A percentile compares a stretch with the other conserved stretches of the same genome.
Evolutionary conservation across 2,888 invertebrate species (phyloP).

Genomic region (Ormyrus pomaceus): DNA sequence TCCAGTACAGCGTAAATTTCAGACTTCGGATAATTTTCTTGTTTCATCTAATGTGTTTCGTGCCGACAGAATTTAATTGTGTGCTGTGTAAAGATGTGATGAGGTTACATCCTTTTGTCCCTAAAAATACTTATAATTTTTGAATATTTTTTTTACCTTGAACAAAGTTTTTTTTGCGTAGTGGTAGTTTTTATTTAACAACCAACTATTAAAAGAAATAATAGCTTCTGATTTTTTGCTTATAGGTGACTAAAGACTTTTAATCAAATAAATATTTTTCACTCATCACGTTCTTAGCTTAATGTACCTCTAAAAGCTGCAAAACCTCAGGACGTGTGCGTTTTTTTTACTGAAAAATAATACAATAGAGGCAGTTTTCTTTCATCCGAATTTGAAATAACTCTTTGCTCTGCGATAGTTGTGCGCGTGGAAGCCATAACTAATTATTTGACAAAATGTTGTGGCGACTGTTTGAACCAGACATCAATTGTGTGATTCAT

Average conservation of each 20-base stretch:
- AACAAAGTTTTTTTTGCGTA: not conserved
- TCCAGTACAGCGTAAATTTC: constrained; percentile 52
- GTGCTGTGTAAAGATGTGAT: constrained; percentile 43
- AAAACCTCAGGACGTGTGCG: constrained; percentile 28
- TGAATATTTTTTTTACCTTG: not conserved
- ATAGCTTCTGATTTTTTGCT: not conserved
- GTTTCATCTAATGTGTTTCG: constrained; percentile 49
- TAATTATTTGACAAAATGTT: constrained; percentile 58
- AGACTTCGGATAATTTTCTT: constrained; percentile 37
- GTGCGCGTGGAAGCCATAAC: constrained; percentile 74
- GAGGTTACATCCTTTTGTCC: constrained; percentile 16
- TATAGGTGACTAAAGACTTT: not conserved
- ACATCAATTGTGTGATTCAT: constrained; percentile 66
- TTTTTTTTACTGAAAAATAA: constrained; percentile 32
- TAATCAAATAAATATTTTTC: constrained; percentile 2
- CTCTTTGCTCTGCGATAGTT: constrained; percentile 75
- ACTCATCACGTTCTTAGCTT: constrained; percentile 44
- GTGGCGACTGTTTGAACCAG: constrained; percentile 68
- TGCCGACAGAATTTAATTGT: constrained; percentile 41
- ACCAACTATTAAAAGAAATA: not conserved
- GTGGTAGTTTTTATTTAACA: too few species aligned
- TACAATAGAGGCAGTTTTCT: constrained; percentile 17
- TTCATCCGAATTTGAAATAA: constrained; percentile 69
- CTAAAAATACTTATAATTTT: not conserved
- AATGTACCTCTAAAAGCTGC: constrained; percentile 45